Base-by-base conservation (phyloP, 2,797 vertebrate genomes). In the Acridotheres tristis region DNA sequence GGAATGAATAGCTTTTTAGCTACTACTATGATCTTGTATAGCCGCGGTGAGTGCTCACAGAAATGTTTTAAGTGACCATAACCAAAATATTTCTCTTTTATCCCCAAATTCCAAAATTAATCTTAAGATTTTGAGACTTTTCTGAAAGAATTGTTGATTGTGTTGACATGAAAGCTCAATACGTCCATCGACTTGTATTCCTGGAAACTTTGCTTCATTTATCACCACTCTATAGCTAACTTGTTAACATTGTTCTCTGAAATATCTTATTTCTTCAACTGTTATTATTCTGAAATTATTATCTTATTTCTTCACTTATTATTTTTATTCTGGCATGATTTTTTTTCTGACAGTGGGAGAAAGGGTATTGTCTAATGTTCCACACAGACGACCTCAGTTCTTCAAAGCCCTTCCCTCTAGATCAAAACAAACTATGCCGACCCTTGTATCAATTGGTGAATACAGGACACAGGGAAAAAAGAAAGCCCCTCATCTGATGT, bases 1-100 rank as follows among this genome's bases (percentile, higher is more conserved):
- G 16, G 16, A 89, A 73, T 34, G 51, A 85, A 17, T 19, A 62
- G 7, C 12, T 72, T 21, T 69, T 21, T 72, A 68, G 34, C 18
- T 51, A 18, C 36, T 54, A 3, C 5, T n/a, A 1, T 2, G 5
- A 29, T n/a, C 20, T 72, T 2, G 0, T 61, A 25, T 26, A 80
- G 42, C 15, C 34, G 45, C 10, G 45, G 10, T 5, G 27, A 32
- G 16, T 55, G 13, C 23, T 82, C 19, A 59, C 23, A 63, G 9
- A 71, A 79, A 47, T 73, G 10, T 51, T 90, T 85, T 40, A 79
- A 59, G 16, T n/a, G 21, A 25, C 22, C 8, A 12, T 55, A 78
- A 69, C 5, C 11, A 48, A 74, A 72, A 40, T 65, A 18, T 4
- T 80, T 71, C 13, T 71, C 7, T 74, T 88, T 88, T 16, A 9